phyloP scores from a whole-genome alignment of 2,797 vertebrate genomes.

The Sandelia bainsii region DNA sequence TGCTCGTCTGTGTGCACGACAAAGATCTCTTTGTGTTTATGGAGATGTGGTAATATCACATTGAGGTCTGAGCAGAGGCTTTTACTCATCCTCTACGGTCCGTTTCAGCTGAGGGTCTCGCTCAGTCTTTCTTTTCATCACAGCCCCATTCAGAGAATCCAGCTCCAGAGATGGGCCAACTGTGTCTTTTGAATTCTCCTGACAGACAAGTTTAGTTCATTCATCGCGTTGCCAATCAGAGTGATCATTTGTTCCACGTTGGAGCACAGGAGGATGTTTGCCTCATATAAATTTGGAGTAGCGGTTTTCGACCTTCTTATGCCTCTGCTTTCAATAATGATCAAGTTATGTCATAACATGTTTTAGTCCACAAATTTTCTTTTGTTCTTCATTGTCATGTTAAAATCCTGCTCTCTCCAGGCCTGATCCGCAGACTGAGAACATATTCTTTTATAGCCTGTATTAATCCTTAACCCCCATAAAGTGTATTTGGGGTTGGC shows the following conservation, averaged over 20 bases:
- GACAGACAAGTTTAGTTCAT: conserved; percentile 34
- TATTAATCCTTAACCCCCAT: background rate
- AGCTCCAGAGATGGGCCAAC: conserved; percentile 48
- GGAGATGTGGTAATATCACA: conserved; percentile 39
- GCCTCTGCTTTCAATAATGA: background rate
- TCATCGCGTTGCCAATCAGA: conserved; percentile 41
- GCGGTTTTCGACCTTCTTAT: conserved; percentile 20
- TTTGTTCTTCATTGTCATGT: conserved; percentile 1
- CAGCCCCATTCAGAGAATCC: conserved; percentile 50
- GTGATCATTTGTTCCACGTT: conserved; percentile 74
- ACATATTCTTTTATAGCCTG: conserved; percentile 5
- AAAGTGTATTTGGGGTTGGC: conserved; percentile 31
- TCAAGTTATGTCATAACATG: conserved; percentile 3
- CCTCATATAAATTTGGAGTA: conserved; percentile 27
- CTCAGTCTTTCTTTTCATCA: conserved; percentile 53
- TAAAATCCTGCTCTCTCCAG: conserved; percentile 1
- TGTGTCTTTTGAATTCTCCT: conserved; percentile 54
- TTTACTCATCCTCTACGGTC: conserved; percentile 44
- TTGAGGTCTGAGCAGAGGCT: conserved; percentile 39
- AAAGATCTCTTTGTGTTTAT: conserved; percentile 69
- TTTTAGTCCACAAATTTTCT: background rate
- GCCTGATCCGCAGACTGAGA: background rate
- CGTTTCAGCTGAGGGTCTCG: conserved; percentile 39
- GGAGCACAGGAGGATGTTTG: conserved; percentile 61
- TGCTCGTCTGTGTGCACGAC: conserved; percentile 39